phyloP scores from a whole-genome alignment of 2,797 vertebrate species.

The Podarcis lilfordi region DNA sequence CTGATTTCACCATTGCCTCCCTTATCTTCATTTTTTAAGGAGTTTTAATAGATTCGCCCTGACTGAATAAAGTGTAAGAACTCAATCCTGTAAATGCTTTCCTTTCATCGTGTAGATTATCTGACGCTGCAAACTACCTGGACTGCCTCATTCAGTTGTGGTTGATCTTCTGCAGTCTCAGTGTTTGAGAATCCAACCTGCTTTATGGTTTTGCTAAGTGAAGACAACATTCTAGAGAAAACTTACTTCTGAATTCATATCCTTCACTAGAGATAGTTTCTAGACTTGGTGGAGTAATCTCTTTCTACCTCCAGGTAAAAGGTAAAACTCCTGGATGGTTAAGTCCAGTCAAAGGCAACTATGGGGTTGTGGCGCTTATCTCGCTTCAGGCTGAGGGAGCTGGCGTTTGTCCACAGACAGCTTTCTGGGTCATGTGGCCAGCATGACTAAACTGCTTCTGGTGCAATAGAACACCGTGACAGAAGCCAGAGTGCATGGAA shows the following conservation, averaged over 20 bases:
- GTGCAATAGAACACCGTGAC: no score
- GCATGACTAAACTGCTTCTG: no score
- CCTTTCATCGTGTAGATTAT: neutral
- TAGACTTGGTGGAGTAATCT: neutral
- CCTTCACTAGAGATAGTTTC: neutral
- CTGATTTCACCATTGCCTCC: neutral
- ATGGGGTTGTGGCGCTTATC: no score
- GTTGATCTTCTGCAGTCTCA: neutral
- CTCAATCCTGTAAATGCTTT: neutral
- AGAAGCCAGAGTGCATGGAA: no score
- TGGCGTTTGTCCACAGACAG: no score
- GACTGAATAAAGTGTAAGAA: neutral
- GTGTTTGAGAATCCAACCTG: neutral
- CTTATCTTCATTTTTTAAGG: neutral
- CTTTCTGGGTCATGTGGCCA: no score
- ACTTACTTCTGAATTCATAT: neutral
- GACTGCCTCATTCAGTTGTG: neutral
- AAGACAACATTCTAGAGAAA: neutral
- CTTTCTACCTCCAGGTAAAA: neutral
- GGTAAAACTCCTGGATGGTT: no score
- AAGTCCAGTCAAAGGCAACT: no score
- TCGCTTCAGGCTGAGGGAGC: no score
- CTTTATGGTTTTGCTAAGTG: neutral
- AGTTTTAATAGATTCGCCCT: neutral
- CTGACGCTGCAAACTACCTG: neutral